Conservation (phyloP, 2,113 vertebrate genomes). For the Brachirus orientalis region DNA sequence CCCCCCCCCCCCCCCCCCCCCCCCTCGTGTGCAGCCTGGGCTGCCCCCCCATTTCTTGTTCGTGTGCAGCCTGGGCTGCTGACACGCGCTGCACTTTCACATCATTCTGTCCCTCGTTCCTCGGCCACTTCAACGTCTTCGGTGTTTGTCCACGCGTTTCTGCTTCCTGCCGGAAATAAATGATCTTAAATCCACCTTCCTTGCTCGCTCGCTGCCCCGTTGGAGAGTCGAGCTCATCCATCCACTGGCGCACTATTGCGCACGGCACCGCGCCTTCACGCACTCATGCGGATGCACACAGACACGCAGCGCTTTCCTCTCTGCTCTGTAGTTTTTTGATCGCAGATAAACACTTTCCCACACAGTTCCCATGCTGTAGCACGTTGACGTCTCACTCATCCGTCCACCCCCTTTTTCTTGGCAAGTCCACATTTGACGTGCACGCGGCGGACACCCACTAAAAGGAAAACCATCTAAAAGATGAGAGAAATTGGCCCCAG, state of each 20-base stretch:
- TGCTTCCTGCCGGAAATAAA: slow-evolving; percentile 18
- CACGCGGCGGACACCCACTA: slow-evolving; percentile 52
- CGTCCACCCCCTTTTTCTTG: background rate
- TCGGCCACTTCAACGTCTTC: slow-evolving; percentile 13
- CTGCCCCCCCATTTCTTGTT: background rate
- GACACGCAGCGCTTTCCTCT: slow-evolving; percentile 2
- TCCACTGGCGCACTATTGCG: slow-evolving; percentile 35
- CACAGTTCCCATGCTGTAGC: background rate
- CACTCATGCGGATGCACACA: slow-evolving; percentile 25
- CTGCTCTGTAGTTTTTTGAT: background rate
- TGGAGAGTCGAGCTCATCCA: slow-evolving; percentile 16
- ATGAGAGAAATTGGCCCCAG: slow-evolving; percentile 78
- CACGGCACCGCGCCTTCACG: slow-evolving; percentile 41
- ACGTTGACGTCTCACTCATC: background rate
- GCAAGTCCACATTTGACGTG: slow-evolving; percentile 36
- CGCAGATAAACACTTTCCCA: background rate
- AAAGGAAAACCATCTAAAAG: slow-evolving; percentile 70
- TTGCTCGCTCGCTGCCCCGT: slow-evolving; percentile 1
- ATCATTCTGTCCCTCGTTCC: slow-evolving; percentile 2
- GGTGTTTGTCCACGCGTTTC: slow-evolving; percentile 8
- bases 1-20: too few species aligned
- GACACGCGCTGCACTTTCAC: slow-evolving; percentile 1
- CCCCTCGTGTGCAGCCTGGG: too few species aligned
- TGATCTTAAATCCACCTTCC: background rate
- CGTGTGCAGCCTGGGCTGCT: slow-evolving; percentile 25